Conservation (phyloP, 1,140 invertebrate species). For the Drosophila yakuba region DNA sequence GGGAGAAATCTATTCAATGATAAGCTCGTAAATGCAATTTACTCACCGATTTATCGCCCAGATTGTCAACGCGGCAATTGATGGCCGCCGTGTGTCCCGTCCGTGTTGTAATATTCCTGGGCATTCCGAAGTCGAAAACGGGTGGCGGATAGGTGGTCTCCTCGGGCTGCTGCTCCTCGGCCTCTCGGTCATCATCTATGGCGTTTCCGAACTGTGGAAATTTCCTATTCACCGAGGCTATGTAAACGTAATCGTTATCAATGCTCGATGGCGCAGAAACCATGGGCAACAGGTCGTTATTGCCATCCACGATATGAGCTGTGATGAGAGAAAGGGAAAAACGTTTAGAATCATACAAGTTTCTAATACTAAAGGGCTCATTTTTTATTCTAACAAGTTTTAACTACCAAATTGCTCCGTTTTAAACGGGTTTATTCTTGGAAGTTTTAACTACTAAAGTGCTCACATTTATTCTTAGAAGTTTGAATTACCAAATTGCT, state of each 20-base stretch:
- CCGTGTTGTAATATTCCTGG: constrained; percentile 92
- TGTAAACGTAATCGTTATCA: constrained; percentile 69
- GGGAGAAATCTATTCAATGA: constrained; percentile 36
- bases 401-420: no score
- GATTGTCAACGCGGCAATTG: constrained; percentile 92
- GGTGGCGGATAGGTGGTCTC: constrained; percentile 86
- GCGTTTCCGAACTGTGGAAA: constrained; percentile 59
- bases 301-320: constrained; percentile 46
- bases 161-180: constrained; percentile 45
- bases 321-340: constrained; percentile 4
- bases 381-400: no score
- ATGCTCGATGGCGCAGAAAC: constrained; percentile 45
- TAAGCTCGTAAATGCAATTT: constrained; percentile 44
- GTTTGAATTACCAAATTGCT: no score
- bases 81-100: constrained; percentile 93
- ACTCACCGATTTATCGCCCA: constrained; percentile 93
- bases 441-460: no score
- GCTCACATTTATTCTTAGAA: no score
- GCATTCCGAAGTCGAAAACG: constrained; percentile 91
- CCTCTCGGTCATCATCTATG: constrained; percentile 56
- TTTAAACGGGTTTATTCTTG: no score
- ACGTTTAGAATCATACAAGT: not conserved
- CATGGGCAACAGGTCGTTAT: constrained; percentile 66
- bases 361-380: no score
- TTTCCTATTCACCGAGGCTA: constrained; percentile 65